phyloP scores from a whole-genome alignment of 2,113 vertebrate genomes.

The Nibea albiflora region DNA sequence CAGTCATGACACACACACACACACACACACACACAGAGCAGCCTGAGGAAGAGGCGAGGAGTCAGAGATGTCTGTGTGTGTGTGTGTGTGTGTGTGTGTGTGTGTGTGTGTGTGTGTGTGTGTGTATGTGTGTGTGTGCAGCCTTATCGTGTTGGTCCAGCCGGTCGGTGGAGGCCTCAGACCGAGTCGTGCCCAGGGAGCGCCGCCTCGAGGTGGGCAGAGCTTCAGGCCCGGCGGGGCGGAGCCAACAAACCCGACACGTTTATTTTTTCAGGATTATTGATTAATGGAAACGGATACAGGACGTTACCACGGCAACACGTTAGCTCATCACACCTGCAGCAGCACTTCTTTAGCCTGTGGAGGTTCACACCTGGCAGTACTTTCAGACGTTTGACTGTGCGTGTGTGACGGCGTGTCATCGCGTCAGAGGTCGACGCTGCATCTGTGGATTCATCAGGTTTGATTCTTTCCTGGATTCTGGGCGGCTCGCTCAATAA shows the following conservation, averaged over 20 bases:
- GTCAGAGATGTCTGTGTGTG: slow-evolving; percentile 49
- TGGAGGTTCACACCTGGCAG: no score
- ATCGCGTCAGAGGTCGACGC: not conserved
- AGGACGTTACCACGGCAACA: no score
- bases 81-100: not conserved
- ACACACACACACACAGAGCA: slow-evolving; percentile 14
- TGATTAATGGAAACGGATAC: no score
- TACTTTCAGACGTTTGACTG: no score
- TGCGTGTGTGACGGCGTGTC: not conserved
- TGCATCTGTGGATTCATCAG: not conserved
- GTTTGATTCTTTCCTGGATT: not conserved
- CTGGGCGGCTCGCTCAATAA: not conserved
- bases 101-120: not conserved
- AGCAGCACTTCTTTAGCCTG: no score
- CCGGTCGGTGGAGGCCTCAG: not conserved
- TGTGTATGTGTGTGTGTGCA: not conserved
- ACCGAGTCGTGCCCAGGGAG: slow-evolving; percentile 5
- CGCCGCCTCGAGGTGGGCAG: not conserved
- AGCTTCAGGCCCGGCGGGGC: not conserved
- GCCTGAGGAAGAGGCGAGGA: slow-evolving; percentile 39
- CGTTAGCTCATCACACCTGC: no score
- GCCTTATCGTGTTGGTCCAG: slow-evolving; percentile 35
- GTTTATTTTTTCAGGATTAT: no score
- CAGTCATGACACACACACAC: slow-evolving; percentile 32
- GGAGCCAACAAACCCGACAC: no score